Base-by-base conservation (phyloP, 2,113 vertebrate species). In the Neolamprologus cancellatus region DNA sequence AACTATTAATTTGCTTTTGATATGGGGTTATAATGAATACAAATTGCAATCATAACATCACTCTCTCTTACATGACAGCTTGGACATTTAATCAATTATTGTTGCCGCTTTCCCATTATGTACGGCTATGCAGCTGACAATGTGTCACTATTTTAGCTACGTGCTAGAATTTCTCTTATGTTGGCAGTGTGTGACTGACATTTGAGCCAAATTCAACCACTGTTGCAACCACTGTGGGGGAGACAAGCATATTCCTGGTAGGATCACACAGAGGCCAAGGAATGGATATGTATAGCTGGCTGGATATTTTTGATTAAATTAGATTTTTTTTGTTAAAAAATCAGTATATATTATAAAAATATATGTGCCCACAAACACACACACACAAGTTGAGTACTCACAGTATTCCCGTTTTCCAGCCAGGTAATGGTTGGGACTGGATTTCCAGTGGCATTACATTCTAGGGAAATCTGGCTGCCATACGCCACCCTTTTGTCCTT, bases 381-480 rank as follows among this genome's bases (percentile, higher is more conserved):
- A 32, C 46, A 39, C 11, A 79, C 48, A 50, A 66, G 20, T 6
- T 28, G n/a, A 34, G 30, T 8, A 97, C 98, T 98, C 95, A 99
- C 98, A 48, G 97, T 96, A 94, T 98, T 98, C 81, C 98, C 98
- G 9, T 99, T 99, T 96, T 99, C 98, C 93, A 99, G 95, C 99
- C 99, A 99, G 83, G 97, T 98, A 91, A 99, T 92, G 15, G 96
- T 97, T 36, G 99, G 98, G 44, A 97, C 96, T 25, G 99, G 99
- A 92, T 98, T 97, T 32, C 99, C 99, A 1, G 97, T 97, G 0
- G 97, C 98, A 0, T 96, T 96, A 46, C 99, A 99, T 78, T 95
- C 96, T 83, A 99, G 84, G 0, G 95, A 97, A 84, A 99, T 97
- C 95, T 97, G 94, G n/a, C 97, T 97, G 34, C 98, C 98, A 69